Evolutionary conservation across 2,888 invertebrate species (phyloP).

Genomic region (Agrenia bidenticulata): DNA sequence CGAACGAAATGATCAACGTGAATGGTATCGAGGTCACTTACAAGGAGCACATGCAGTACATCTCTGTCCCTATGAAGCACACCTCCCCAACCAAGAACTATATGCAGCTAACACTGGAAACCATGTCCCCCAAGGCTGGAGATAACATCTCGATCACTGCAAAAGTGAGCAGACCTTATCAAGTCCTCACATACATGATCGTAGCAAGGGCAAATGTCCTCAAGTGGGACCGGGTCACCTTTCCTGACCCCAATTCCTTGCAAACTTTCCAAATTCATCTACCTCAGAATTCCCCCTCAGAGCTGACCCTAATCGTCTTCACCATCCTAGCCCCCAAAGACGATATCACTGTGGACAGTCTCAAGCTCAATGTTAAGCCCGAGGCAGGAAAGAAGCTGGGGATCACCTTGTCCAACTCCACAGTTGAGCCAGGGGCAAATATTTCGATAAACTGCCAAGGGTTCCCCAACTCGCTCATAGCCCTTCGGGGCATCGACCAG

Average conservation of each 20-base stretch:
- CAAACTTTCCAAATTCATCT: constrained; percentile 58
- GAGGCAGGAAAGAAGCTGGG: constrained; percentile 69
- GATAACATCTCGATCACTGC: constrained; percentile 15
- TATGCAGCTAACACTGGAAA: constrained; percentile 17
- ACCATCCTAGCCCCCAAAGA: constrained; percentile 63
- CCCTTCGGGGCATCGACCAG: constrained; percentile 83
- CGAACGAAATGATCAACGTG: constrained; percentile 63
- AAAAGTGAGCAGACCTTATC: constrained; percentile 10
- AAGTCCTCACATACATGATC: constrained; percentile 62
- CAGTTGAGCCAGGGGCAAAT: constrained; percentile 73
- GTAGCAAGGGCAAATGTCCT: constrained; percentile 79
- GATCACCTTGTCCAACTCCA: constrained; percentile 59
- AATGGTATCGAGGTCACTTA: constrained; percentile 65
- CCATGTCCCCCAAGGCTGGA: neutral
- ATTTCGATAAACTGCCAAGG: constrained; percentile 75
- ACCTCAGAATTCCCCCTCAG: constrained; percentile 69
- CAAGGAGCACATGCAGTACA: constrained; percentile 24
- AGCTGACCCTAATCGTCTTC: constrained; percentile 75
- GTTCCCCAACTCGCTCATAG: constrained; percentile 80
- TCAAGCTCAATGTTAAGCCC: constrained; percentile 63
- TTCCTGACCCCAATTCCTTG: neutral
- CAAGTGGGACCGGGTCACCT: neutral
- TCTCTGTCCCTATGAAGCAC: constrained; percentile 13
- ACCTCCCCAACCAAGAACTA: constrained; percentile 15
- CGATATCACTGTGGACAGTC: constrained; percentile 77